Percentiles rank a stretch among this genome's conserved stretches.
These are phyloP conservation scores for Gibbula magus DNA, from an alignment of 2,888 invertebrate genomes.

Conservation along the genomic window DNA sequence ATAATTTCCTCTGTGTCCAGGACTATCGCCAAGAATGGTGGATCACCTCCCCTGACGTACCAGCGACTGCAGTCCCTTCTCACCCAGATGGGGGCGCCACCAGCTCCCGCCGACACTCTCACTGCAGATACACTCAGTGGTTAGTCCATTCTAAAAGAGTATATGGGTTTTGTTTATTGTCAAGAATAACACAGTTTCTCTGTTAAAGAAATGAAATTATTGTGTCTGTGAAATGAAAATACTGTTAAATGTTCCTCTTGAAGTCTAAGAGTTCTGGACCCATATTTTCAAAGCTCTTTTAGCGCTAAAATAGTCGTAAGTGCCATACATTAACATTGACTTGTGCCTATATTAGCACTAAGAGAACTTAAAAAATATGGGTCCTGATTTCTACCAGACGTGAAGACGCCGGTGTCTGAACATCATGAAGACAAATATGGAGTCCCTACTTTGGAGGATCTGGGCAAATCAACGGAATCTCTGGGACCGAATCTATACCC, in stretches of 20 bases:
- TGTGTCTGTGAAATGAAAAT: too few relatives aligned
- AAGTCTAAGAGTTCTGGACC: too few relatives aligned
- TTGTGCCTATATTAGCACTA: too few relatives aligned
- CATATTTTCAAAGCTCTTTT: too few relatives aligned
- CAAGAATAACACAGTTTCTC: too few relatives aligned
- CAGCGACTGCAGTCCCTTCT: constrained; percentile 90
- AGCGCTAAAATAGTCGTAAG: too few relatives aligned
- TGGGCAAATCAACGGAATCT: constrained; percentile 77
- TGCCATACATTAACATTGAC: too few relatives aligned
- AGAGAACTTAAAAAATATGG: neutral
- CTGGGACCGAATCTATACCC: constrained; percentile 82
- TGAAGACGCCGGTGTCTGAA: constrained; percentile 79
- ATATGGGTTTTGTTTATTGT: too few relatives aligned
- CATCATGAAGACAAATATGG: constrained; percentile 75
- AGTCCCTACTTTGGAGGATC: constrained; percentile 77
- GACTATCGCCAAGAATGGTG: constrained; percentile 87
- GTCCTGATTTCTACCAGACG: constrained; percentile 43
- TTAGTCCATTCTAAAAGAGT: neutral
- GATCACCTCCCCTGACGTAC: constrained; percentile 88
- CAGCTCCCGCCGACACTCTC: constrained; percentile 80
- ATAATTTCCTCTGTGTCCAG: constrained; percentile 75
- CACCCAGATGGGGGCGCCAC: constrained; percentile 85
- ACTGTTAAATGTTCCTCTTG: too few relatives aligned
- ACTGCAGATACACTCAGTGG: constrained; percentile 71
- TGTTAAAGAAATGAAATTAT: too few relatives aligned